Conservation (phyloP, 1,140 invertebrate genomes). For the Nasonia longicornis region DNA sequence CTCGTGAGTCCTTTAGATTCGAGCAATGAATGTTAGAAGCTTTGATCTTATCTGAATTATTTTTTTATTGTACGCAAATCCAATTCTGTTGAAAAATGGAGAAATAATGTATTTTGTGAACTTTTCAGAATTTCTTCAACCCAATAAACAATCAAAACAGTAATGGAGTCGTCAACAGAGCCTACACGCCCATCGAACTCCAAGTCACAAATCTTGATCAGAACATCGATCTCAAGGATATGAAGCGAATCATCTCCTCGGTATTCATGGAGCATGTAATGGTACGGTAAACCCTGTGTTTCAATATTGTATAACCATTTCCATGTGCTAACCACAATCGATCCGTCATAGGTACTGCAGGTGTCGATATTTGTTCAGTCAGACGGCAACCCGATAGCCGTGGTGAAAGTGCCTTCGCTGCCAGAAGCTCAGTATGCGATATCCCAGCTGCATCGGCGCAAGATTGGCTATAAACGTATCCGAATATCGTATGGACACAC, state of each 20-base stretch:
- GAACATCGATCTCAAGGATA: conserved; percentile 78
- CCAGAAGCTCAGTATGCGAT: conserved; percentile 86
- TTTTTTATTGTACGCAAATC: conserved; percentile 29
- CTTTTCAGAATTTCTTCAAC: conserved; percentile 64
- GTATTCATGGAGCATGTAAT: conserved; percentile 79
- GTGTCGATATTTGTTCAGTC: conserved; percentile 76
- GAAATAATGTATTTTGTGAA: not conserved
- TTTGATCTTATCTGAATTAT: conserved; percentile 2
- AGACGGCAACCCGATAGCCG: conserved; percentile 78
- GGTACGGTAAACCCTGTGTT: conserved; percentile 64
- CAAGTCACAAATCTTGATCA: conserved; percentile 83
- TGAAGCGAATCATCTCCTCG: conserved; percentile 76
- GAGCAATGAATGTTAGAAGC: not conserved
- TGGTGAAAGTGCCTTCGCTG: conserved; percentile 74
- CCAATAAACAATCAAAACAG: conserved; percentile 63
- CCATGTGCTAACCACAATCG: not conserved
- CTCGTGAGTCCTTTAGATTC: not conserved
- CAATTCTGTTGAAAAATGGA: not conserved
- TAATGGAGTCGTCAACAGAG: conserved; percentile 50
- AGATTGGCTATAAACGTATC: conserved; percentile 86
- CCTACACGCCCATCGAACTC: conserved; percentile 74
- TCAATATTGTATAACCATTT: not conserved
- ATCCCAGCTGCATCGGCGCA: conserved; percentile 84
- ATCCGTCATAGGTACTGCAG: conserved; percentile 72
- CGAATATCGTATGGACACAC: conserved; percentile 80